Evolutionary conservation across 2,888 invertebrate genomes (phyloP), one percentile per base, ranked within the genome.

Genomic region (Meteorus colon): DNA sequence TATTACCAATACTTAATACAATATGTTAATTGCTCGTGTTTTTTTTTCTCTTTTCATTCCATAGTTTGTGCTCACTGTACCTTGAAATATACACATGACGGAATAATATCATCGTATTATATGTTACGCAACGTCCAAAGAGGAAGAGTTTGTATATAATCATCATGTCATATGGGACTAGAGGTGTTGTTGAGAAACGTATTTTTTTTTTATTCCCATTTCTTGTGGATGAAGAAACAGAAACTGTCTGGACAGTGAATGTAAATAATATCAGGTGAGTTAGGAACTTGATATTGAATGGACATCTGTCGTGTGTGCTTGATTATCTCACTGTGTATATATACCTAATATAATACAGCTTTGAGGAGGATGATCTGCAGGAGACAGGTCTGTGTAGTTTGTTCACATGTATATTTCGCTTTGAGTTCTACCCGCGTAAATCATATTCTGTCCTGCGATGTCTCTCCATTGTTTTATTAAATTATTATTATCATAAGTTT

Each of bases 361-460:
- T 31, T 62, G n/a, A 14, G 10, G 16, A 62, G 31, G 27, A 27
- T 12, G 31, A 31, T 31, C 31, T 62, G 31, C 29, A 29, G 27
- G 29, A 31, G 31, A 62, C 62, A 62, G 62, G 62, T 62, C 29
- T 62, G 31, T 62, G 4, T n/a, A 14, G 55, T n/a, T 19, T 29
- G 14, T 62, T 29, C 10, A 31, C 62, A 29, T 62, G 29, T 31
- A 29, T 4, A 62, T 62, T 27, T 3, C n/a, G 1, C 16, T 60
- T 60, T 27, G 59, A 60, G 59, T 8, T 60, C 12, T 12, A 19
- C 29, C 59, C 59, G 29, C 59, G 59, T 29, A 27, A 60, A 60
- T 60, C 27, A 60, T 10, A 29, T 60, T 60, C 14, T 24, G 14
- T 60, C 5, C 27, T 60, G 27, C 10, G 10, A 3, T 24, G 24